These are phyloP conservation scores for Thamnophis elegans DNA, from an alignment of 2,797 vertebrate species.

Conservation along the genomic window DNA sequence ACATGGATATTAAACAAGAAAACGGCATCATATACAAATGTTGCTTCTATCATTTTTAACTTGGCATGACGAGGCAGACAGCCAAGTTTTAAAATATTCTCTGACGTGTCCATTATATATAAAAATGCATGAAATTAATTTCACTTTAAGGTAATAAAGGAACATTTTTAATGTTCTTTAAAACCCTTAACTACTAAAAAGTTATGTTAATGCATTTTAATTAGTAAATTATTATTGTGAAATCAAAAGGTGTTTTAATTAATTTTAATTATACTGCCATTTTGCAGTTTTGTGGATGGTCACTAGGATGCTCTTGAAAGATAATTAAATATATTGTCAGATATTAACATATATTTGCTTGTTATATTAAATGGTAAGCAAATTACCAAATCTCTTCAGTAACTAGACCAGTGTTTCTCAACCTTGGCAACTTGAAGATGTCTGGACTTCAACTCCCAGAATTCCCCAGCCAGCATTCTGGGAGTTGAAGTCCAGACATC, in stretches of 20 bases:
- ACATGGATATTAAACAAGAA: background rate
- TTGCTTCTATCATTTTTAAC: background rate
- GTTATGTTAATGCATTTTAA: background rate
- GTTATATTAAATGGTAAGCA: background rate
- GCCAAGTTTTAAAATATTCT: background rate
- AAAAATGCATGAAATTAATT: background rate
- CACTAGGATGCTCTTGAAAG: background rate
- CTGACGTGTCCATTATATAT: background rate
- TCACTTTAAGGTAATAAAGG: background rate
- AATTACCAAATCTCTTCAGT: background rate
- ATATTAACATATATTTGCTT: background rate
- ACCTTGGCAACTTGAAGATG: no score
- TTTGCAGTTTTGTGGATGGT: background rate
- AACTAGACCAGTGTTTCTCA: no score
- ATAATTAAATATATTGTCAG: background rate
- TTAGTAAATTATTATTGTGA: background rate
- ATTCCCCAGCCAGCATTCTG: no score
- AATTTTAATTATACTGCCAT: background rate
- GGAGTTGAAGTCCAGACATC: no score
- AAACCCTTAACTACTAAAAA: background rate
- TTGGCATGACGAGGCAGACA: background rate
- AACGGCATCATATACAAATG: background rate
- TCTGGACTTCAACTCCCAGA: no score
- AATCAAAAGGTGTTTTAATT: background rate
- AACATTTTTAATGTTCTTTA: background rate